These are phyloP conservation scores for Reticulitermes lucifugus DNA, from an alignment of 2,888 invertebrate genomes.

Conservation along the genomic window DNA sequence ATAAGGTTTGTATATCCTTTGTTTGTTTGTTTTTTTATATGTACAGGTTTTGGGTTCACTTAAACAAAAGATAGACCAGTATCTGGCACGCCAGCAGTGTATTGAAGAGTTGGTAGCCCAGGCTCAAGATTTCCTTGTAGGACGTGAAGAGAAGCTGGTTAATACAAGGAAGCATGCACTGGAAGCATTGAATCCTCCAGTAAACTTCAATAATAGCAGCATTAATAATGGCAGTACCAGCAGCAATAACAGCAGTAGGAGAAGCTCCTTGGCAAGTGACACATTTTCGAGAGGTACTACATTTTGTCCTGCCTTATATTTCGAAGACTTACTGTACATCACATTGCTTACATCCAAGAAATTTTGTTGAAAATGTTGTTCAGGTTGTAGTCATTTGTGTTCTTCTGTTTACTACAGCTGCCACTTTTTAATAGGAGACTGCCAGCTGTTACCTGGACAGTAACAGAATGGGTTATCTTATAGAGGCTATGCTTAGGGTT, in stretches of 20 bases:
- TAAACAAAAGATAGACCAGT: slow-evolving; percentile 88
- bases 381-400: too few species aligned
- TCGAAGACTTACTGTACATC: too few species aligned
- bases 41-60: slow-evolving; percentile 79
- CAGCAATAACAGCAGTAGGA: slow-evolving; percentile 29
- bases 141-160: slow-evolving; percentile 80
- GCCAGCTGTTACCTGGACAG: too few species aligned
- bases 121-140: slow-evolving; percentile 82
- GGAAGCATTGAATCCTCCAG: slow-evolving; percentile 58
- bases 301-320: not conserved
- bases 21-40: not conserved
- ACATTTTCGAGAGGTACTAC: slow-evolving; percentile 61
- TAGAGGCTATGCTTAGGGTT: too few species aligned
- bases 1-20: too few species aligned
- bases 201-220: not conserved
- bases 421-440: too few species aligned
- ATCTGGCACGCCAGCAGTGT: slow-evolving; percentile 70
- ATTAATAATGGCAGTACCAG: not conserved
- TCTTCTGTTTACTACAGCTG: too few species aligned
- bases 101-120: slow-evolving; percentile 76
- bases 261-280: slow-evolving; percentile 58
- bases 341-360: too few species aligned
- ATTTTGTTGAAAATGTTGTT: too few species aligned
- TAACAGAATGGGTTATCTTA: too few species aligned
- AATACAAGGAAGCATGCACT: slow-evolving; percentile 75